Conservation (phyloP, 2,113 vertebrate species). For the Cyanoramphus novaezelandiae region DNA sequence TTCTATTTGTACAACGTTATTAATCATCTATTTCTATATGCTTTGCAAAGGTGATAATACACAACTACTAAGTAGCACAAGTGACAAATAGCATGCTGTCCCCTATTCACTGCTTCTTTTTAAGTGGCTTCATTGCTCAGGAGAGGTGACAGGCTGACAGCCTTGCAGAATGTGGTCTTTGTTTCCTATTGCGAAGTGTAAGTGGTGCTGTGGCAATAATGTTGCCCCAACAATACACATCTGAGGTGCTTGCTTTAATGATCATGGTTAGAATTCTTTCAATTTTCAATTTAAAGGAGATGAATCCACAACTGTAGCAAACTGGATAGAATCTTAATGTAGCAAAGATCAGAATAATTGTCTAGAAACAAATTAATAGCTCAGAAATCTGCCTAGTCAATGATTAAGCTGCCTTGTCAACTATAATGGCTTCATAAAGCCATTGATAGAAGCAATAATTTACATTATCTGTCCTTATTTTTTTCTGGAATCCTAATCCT, state of each 20-base stretch:
- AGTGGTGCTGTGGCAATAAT: not conserved
- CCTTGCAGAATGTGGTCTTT: not conserved
- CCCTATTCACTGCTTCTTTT: not conserved
- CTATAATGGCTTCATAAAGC: not conserved
- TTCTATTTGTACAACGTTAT: not conserved
- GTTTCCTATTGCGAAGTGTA: not conserved
- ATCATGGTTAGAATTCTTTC: not conserved
- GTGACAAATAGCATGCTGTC: not conserved
- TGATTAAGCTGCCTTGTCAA: not conserved
- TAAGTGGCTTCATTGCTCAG: not conserved
- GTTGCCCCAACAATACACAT: fast-evolving
- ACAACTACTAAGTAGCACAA: not conserved
- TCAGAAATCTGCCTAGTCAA: not conserved
- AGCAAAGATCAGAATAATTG: not conserved
- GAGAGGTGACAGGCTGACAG: not conserved
- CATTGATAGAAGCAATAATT: not conserved
- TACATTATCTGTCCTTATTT: not conserved
- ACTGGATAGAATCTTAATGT: not conserved
- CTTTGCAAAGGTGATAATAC: not conserved
- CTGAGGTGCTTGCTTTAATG: not conserved
- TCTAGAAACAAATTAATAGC: not conserved
- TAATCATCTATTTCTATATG: not conserved
- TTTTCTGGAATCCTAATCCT: not conserved
- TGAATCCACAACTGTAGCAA: not conserved
- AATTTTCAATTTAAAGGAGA: not conserved